These are phyloP conservation scores for Mastigias papua DNA, from an alignment of 30 jellyfish, hydroid and myxozoan genomes.

Conservation along the genomic window DNA sequence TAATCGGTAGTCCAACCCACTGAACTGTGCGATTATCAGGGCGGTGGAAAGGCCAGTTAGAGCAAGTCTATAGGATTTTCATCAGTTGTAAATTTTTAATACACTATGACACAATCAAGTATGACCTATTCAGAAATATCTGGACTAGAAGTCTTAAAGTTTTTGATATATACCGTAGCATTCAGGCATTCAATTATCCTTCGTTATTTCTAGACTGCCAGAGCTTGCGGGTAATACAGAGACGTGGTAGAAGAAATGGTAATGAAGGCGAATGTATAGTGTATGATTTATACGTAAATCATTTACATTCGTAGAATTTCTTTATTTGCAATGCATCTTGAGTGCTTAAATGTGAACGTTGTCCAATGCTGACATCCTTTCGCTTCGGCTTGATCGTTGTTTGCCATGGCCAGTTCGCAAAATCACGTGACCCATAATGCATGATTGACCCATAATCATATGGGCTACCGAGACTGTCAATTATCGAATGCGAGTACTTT, in stretches of 20 bases:
- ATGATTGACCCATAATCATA: slow-evolving; percentile 89
- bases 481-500: slow-evolving; percentile 68
- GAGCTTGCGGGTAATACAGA: background rate
- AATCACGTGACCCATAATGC: slow-evolving; percentile 85
- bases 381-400: slow-evolving; percentile 78
- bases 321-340: slow-evolving; percentile 88
- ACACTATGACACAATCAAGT: no score
- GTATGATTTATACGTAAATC: background rate
- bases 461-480: slow-evolving; percentile 94
- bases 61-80: no score
- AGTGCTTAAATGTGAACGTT: slow-evolving; percentile 76
- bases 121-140: no score
- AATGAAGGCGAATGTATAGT: background rate
- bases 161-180: no score
- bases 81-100: no score
- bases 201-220: no score
- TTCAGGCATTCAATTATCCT: no score
- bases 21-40: no score
- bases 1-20: no score
- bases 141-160: no score
- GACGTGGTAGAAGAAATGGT: background rate
- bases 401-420: slow-evolving; percentile 88
- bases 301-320: slow-evolving; percentile 67
- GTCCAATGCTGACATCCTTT: slow-evolving; percentile 83
- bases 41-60: no score